Evolutionary conservation across 1,140 invertebrate species (phyloP).

Genomic region (Wiebesia pumilae): DNA sequence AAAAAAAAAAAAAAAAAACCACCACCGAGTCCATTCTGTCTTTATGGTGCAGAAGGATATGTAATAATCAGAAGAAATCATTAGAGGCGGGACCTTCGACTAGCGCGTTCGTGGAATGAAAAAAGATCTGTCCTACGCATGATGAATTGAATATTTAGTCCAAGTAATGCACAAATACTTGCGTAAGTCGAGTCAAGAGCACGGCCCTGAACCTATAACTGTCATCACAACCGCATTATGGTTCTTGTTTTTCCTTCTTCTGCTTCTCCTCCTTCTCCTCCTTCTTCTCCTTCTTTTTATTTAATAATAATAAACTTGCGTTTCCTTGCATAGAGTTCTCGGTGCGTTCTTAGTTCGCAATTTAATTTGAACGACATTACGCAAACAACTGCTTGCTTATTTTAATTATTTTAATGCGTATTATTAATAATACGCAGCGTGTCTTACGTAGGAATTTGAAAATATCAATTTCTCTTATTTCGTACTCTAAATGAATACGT

Average conservation of each 20-base stretch:
- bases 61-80: background rate
- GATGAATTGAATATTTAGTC: constrained; percentile 29
- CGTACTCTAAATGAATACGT: background rate
- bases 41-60: background rate
- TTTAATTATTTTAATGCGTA: background rate
- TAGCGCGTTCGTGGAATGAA: background rate
- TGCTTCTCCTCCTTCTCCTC: background rate
- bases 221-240: background rate
- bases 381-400: background rate
- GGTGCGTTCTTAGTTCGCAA: background rate
- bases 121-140: constrained; percentile 30
- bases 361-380: background rate
- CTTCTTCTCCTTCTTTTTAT: background rate
- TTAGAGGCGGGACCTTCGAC: background rate
- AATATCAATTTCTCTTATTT: background rate
- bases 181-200: constrained; percentile 31
- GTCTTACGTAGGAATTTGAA: background rate
- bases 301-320: background rate
- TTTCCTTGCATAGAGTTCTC: background rate
- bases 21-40: background rate
- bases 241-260: background rate
- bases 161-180: background rate
- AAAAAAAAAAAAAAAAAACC: too few species aligned
- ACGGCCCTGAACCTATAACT: constrained; percentile 37
- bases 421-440: background rate